Base-by-base conservation (phyloP, 2,797 vertebrate genomes). In the Antrozous pallidus region DNA sequence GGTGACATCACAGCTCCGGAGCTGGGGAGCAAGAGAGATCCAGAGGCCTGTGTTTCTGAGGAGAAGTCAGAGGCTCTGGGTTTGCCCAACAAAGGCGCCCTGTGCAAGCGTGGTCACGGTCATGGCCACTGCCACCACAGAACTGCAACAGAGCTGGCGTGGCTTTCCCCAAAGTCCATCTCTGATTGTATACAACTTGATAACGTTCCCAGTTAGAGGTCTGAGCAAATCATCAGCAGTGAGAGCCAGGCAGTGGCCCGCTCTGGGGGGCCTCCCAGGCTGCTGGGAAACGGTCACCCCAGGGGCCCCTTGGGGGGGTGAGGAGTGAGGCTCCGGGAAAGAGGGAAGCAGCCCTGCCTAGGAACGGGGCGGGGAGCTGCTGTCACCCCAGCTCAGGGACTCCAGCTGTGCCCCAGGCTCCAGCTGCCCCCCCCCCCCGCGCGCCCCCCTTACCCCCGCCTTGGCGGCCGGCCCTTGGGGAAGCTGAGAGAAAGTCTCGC, bases 401-500 rank as follows among this genome's bases (percentile, higher is more conserved):
- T 95, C 70, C 85, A 93, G 92, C 84, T 93, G 87, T 20, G 79
- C 74, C 78, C 96, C 83, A 17, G n/a, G 47, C 79, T 81, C 83
- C 45, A 40, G 17, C 63, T 24, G 49, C 49, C 18, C 4, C 47
- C 4, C 47, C 12, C 12, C 47, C 47, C 13, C 45, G 12, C 13
- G 10, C 47, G 8, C 18, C 49, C 26, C 22, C 82, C 20, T 1
- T 28, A 73, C 26, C 1, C 69, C 81, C 65, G 24, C 1, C 61
- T 92, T 93, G 88, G 96, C 86, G 47, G 56, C 90, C 0, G 9
- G 94, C 90, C 96, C 96, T 94, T 22, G 70, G 94, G 96, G 95
- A 95, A 91, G 92, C 95, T n/a, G 93, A 96, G 96, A 96, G 95
- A 97, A 97, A 96, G 96, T 97, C 93, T 96, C 63, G 77, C 90